phyloP scores from a whole-genome alignment of 2,888 invertebrate species.

The Cheilosia grossa region DNA sequence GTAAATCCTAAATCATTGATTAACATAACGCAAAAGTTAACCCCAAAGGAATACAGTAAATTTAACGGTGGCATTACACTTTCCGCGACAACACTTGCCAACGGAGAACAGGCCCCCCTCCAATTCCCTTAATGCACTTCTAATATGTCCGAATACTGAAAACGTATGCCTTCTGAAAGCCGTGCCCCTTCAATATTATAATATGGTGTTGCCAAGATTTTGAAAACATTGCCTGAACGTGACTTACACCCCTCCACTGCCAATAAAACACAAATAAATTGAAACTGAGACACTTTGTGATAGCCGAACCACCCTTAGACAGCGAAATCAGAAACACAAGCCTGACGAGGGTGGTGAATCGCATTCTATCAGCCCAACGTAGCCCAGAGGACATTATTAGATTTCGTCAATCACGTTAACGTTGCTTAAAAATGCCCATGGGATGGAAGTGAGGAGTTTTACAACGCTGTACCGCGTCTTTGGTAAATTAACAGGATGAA shows the following conservation, averaged over 20 bases:
- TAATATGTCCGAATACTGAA: conserved; percentile 42
- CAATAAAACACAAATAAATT: conserved; percentile 47
- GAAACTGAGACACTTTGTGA: conserved; percentile 38
- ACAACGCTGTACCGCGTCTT: conserved; percentile 9
- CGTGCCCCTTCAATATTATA: conserved; percentile 1
- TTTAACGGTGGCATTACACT: conserved; percentile 32
- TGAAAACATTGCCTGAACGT: conserved; percentile 1
- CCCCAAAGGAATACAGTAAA: conserved; percentile 42
- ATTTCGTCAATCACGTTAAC: conserved; percentile 58
- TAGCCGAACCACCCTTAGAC: conserved; percentile 35
- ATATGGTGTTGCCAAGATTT: background rate
- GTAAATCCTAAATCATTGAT: conserved; percentile 53
- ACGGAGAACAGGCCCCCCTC: conserved; percentile 6
- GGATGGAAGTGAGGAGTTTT: conserved; percentile 24
- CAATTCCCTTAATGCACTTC: conserved; percentile 37
- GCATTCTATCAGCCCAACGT: conserved; percentile 24
- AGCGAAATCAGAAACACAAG: conserved; percentile 25
- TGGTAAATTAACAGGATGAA: conserved; percentile 46
- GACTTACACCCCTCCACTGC: conserved; percentile 19
- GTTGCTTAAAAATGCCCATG: conserved; percentile 47
- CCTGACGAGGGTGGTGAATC: conserved; percentile 41
- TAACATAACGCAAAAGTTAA: conserved; percentile 49
- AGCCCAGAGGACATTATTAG: conserved; percentile 47
- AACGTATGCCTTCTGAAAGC: conserved; percentile 40
- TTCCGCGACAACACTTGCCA: background rate